Percentiles rank a stretch among this genome's conserved stretches.
Evolutionary conservation across 2,113 vertebrate species (phyloP).

Genomic region (Anoura caudifer): DNA sequence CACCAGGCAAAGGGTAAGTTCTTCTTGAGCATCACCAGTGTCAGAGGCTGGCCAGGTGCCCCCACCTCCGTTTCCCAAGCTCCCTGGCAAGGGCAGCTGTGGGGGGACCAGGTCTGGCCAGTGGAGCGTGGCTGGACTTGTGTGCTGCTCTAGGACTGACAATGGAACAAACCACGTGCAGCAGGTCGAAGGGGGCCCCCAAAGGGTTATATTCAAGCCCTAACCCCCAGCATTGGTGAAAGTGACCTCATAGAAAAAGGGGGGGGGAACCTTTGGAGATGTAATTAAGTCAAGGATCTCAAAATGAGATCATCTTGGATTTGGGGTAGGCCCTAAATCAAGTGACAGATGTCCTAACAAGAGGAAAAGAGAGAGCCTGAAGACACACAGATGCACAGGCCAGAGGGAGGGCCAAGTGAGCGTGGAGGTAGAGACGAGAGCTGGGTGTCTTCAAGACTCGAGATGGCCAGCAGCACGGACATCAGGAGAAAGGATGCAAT

Average conservation of each 20-base stretch:
- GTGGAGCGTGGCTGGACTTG: not conserved
- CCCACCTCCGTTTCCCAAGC: not conserved
- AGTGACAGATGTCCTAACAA: not conserved
- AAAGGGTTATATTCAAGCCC: not conserved
- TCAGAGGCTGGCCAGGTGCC: too few species aligned
- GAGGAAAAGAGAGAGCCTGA: not conserved
- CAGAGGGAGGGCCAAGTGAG: too few species aligned
- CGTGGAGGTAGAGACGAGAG: not conserved
- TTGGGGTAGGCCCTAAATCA: not conserved
- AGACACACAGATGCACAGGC: not conserved
- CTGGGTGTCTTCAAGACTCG: accelerated
- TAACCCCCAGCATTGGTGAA: not conserved
- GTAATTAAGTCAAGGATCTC: not conserved
- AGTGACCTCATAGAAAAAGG: not conserved
- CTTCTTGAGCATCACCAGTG: not conserved
- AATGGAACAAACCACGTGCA: not conserved
- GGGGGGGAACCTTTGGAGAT: not conserved
- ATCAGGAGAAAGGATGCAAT: not conserved
- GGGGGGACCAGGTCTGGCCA: too few species aligned
- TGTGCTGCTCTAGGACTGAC: not conserved
- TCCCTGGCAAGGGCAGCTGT: not conserved
- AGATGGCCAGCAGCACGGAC: not conserved
- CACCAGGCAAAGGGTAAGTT: accelerated
- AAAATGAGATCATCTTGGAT: not conserved
- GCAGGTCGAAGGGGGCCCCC: not conserved